These are phyloP conservation scores for Dryadula phaetusa DNA, from an alignment of 2,888 invertebrate genomes.

Conservation along the genomic window DNA sequence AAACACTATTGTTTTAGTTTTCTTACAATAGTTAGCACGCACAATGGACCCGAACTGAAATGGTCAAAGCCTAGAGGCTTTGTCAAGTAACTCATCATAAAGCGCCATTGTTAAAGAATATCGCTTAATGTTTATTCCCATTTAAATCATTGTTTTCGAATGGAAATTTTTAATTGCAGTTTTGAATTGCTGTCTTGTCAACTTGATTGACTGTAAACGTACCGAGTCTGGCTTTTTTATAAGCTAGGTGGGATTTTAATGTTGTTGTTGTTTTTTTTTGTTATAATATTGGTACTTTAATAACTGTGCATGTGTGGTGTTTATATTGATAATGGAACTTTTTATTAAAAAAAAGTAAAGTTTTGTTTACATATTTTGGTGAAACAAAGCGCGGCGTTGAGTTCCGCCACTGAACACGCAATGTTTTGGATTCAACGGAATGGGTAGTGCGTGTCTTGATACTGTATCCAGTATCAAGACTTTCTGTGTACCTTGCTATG, in stretches of 20 bases:
- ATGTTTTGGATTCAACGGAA: too few relatives aligned
- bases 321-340: too few relatives aligned
- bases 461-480: too few relatives aligned
- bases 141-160: slow-evolving; percentile 35
- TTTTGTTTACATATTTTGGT: too few relatives aligned
- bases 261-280: background rate
- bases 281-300: too few relatives aligned
- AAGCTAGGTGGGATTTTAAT: slow-evolving; percentile 15
- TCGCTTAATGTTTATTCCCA: slow-evolving; percentile 31
- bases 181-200: slow-evolving; percentile 31
- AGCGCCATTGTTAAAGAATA: slow-evolving; percentile 36
- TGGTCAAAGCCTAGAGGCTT: slow-evolving; percentile 32
- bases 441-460: too few relatives aligned
- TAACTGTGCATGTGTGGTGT: too few relatives aligned
- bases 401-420: too few relatives aligned
- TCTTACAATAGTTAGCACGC: slow-evolving; percentile 39
- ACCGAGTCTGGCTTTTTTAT: slow-evolving; percentile 6
- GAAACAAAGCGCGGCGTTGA: too few relatives aligned
- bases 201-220: slow-evolving; percentile 22
- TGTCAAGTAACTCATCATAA: slow-evolving; percentile 20
- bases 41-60: slow-evolving; percentile 40
- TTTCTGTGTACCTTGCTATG: too few relatives aligned
- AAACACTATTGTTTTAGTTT: slow-evolving; percentile 34
- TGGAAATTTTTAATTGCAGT: slow-evolving; percentile 39
- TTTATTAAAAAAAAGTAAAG: too few relatives aligned